Evolutionary conservation across 2,797 vertebrate species (phyloP).

Genomic region (Coranthus polyacanthus): DNA sequence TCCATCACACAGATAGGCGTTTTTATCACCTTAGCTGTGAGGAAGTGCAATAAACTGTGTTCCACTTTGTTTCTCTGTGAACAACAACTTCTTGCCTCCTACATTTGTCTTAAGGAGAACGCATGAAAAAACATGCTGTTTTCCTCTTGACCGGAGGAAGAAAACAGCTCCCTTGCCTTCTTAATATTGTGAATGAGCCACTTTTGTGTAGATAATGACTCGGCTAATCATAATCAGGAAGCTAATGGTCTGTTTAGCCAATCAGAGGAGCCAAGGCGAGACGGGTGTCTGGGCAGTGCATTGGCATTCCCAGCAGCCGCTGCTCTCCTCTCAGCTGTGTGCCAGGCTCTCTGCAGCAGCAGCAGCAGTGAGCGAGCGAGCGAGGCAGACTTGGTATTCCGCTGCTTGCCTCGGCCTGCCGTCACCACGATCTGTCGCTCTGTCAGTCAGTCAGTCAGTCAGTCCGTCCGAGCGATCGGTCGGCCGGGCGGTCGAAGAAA

Average conservation of each 20-base stretch:
- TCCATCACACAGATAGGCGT: conserved; percentile 37
- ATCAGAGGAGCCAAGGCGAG: conserved; percentile 72
- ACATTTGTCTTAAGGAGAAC: conserved; percentile 39
- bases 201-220: conserved; percentile 83
- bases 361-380: neutral
- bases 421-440: conserved; percentile 55
- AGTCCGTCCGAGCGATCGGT: conserved; percentile 36
- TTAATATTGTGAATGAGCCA: conserved; percentile 76
- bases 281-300: conserved; percentile 63
- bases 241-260: conserved; percentile 83
- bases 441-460: conserved; percentile 32
- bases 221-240: conserved; percentile 83
- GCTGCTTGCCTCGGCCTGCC: conserved; percentile 47
- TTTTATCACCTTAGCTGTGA: conserved; percentile 46
- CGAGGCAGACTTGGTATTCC: conserved; percentile 75
- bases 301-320: conserved; percentile 81
- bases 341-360: conserved; percentile 65
- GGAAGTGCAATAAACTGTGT: conserved; percentile 51
- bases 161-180: conserved; percentile 64
- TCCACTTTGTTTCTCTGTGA: conserved; percentile 60
- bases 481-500: conserved; percentile 56
- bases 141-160: conserved; percentile 56
- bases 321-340: conserved; percentile 50
- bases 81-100: conserved; percentile 41
- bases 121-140: conserved; percentile 46